Evolutionary conservation across 2,113 vertebrate species (phyloP).

Genomic region (Dendropsophus ebraccatus): DNA sequence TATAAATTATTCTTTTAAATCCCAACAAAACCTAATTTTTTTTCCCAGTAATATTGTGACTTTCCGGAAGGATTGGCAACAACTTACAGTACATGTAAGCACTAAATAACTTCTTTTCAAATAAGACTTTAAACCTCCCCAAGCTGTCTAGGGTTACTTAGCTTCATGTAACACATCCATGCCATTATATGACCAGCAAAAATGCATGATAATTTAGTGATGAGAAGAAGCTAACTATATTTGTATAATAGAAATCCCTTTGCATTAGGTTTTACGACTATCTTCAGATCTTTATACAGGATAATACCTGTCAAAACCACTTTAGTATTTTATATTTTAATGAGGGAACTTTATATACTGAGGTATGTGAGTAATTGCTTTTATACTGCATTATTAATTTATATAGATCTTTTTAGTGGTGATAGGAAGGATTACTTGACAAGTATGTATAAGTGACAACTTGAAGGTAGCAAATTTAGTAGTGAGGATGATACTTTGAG

Average conservation of each 20-base stretch:
- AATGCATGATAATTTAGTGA: neutral
- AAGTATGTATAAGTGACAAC: slow-evolving; percentile 4
- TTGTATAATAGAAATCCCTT: neutral
- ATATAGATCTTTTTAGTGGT: neutral
- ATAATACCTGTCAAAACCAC: slow-evolving; percentile 2
- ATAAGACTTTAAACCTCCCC: too few species aligned
- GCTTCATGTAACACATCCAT: neutral
- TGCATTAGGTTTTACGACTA: neutral
- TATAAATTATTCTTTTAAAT: neutral
- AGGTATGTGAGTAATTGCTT: neutral
- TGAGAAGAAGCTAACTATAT: neutral
- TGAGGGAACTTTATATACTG: slow-evolving; percentile 2
- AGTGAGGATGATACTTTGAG: neutral
- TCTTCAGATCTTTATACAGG: neutral
- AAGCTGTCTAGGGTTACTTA: neutral
- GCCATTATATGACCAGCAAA: neutral
- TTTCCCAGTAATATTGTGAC: neutral
- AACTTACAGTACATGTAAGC: neutral
- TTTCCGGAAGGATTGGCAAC: neutral
- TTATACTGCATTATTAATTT: slow-evolving; percentile 11
- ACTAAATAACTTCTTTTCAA: neutral
- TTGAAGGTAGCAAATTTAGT: neutral
- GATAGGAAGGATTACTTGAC: slow-evolving; percentile 10
- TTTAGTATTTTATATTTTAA: slow-evolving; percentile 13
- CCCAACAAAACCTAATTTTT: neutral